Evolutionary conservation across 2,888 invertebrate genomes (phyloP).

Genomic region (Serripes groenlandicus): DNA sequence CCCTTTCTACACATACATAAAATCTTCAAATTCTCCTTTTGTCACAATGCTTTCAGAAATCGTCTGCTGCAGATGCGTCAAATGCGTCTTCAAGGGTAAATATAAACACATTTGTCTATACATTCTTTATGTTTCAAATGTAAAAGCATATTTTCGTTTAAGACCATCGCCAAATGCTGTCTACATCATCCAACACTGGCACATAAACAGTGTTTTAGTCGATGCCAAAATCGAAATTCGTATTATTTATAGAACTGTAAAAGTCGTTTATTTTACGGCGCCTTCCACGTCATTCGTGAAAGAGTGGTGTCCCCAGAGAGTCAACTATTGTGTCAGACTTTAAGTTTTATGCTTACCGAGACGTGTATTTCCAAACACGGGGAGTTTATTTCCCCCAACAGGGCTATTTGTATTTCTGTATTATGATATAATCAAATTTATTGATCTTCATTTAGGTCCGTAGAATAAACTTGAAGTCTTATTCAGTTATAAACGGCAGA

Average conservation of each 20-base stretch:
- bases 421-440: constrained; percentile 19
- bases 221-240: too few species aligned
- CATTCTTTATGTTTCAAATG: too few species aligned
- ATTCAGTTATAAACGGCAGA: neutral
- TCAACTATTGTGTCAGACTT: constrained; percentile 2
- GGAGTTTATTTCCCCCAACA: constrained; percentile 2
- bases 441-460: constrained; percentile 10
- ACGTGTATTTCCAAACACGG: constrained; percentile 13
- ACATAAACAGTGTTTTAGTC: too few species aligned
- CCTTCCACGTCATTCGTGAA: neutral
- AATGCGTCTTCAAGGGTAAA: too few species aligned
- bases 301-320: neutral
- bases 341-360: constrained; percentile 15
- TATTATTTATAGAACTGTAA: constrained; percentile 5
- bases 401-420: constrained; percentile 22
- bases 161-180: too few species aligned
- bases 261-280: constrained; percentile 12
- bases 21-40: too few species aligned
- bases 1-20: too few species aligned
- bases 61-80: too few species aligned
- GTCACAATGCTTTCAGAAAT: too few species aligned
- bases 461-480: neutral
- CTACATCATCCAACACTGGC: too few species aligned
- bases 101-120: too few species aligned
- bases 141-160: too few species aligned